Evolutionary conservation across 2,888 invertebrate genomes (phyloP).

Genomic region (Euclidia mi): DNA sequence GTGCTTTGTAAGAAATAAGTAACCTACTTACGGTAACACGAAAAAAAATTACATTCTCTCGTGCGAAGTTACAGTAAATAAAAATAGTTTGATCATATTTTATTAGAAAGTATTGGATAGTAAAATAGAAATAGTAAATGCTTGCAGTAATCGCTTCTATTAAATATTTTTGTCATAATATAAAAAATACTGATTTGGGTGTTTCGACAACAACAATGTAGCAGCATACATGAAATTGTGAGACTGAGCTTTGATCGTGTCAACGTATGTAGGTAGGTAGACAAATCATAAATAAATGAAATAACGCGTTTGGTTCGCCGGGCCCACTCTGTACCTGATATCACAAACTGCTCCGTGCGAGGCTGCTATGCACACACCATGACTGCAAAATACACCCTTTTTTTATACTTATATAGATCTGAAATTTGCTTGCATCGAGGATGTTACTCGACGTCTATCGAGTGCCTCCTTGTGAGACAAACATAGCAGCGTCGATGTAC

Average conservation of each 20-base stretch:
- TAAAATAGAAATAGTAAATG: slow-evolving; percentile 28
- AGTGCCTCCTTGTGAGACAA: slow-evolving; percentile 2
- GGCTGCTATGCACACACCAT: slow-evolving; percentile 11
- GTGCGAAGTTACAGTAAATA: not conserved
- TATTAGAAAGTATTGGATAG: slow-evolving; percentile 7
- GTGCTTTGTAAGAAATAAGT: slow-evolving; percentile 55
- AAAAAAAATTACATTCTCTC: slow-evolving; percentile 11
- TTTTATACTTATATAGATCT: slow-evolving; percentile 24
- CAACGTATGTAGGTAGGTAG: slow-evolving; percentile 45
- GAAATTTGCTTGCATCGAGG: not conserved
- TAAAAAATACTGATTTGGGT: slow-evolving; percentile 17
- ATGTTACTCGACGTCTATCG: not conserved
- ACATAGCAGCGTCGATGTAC: slow-evolving; percentile 8
- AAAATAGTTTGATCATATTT: slow-evolving; percentile 20
- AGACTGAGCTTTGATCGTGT: slow-evolving; percentile 56
- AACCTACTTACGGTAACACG: slow-evolving; percentile 31
- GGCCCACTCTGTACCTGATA: slow-evolving; percentile 33
- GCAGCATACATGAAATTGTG: slow-evolving; percentile 39
- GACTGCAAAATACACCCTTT: not conserved
- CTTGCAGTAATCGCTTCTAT: slow-evolving; percentile 29
- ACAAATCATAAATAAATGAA: slow-evolving; percentile 23
- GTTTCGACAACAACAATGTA: slow-evolving; percentile 24
- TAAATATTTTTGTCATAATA: not conserved
- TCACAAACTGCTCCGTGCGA: slow-evolving; percentile 18
- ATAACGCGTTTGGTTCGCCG: slow-evolving; percentile 12